Evolutionary conservation across 1,140 invertebrate genomes (phyloP).

Genomic region (Drosophila busckii): DNA sequence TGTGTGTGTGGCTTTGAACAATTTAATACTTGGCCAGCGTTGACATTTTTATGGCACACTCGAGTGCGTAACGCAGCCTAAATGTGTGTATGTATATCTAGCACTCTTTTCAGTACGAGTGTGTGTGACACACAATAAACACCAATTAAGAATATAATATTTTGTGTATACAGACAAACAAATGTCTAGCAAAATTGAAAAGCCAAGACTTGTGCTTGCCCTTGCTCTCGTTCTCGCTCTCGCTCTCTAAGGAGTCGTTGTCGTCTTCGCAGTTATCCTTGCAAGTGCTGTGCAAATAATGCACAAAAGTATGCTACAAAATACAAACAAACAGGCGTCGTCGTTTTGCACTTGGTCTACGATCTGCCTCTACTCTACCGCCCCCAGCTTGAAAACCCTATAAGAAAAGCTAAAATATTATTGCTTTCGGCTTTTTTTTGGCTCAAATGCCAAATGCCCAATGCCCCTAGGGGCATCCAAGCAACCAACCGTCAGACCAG

Average conservation of each 20-base stretch:
- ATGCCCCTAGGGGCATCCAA: not conserved
- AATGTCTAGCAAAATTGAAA: constrained; percentile 62
- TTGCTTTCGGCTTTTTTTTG: constrained; percentile 50
- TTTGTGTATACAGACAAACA: constrained; percentile 65
- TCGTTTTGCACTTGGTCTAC: too few relatives aligned
- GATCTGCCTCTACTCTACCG: constrained; percentile 14
- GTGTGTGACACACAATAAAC: constrained; percentile 71
- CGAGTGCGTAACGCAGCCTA: constrained; percentile 29
- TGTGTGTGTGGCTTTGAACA: constrained; percentile 17
- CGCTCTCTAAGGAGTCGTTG: too few relatives aligned
- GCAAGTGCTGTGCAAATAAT: constrained; percentile 73
- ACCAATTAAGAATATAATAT: constrained; percentile 77
- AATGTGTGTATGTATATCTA: constrained; percentile 8
- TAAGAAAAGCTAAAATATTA: constrained; percentile 76
- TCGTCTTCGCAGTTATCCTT: constrained; percentile 47
- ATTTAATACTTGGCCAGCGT: constrained; percentile 57
- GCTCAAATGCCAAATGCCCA: not conserved
- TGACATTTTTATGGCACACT: constrained; percentile 72
- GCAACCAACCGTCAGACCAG: not conserved
- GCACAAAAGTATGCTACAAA: constrained; percentile 73
- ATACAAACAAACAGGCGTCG: constrained; percentile 58
- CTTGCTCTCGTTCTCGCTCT: constrained; percentile 23
- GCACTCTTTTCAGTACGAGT: constrained; percentile 21
- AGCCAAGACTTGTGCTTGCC: constrained; percentile 46
- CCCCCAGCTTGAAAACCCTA: constrained; percentile 48